Evolutionary conservation across 2,888 invertebrate species (phyloP).

Genomic region (Leptogaster cylindrica): DNA sequence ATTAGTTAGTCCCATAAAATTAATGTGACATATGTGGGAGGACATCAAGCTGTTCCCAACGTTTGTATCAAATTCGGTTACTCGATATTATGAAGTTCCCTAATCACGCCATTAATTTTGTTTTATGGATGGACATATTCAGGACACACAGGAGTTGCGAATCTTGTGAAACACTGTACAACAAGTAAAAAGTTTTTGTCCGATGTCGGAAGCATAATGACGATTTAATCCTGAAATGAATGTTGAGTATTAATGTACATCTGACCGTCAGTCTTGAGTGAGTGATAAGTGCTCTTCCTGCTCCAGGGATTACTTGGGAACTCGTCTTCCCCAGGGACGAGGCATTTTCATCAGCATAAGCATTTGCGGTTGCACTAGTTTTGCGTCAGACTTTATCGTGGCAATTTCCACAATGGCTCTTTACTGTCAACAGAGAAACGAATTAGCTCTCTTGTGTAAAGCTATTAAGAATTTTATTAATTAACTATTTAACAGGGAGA

Average conservation of each 20-base stretch:
- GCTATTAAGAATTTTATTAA: no score
- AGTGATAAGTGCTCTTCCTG: conserved; percentile 5
- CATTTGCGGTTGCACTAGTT: no score
- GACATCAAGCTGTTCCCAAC: background rate
- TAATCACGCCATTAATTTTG: conserved; percentile 28
- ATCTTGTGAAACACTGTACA: no score
- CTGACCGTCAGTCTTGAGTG: conserved; percentile 6
- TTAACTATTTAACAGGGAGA: no score
- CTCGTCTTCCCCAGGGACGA: background rate
- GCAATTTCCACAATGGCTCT: no score
- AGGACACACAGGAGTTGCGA: background rate
- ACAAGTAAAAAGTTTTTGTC: background rate
- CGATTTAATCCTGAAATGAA: conserved; percentile 17
- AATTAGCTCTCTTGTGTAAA: no score
- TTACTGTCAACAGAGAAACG: no score
- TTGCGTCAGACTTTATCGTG: no score
- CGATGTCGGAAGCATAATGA: background rate
- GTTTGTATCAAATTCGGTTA: conserved; percentile 35
- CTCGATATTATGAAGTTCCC: conserved; percentile 34
- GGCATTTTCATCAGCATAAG: no score
- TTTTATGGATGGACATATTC: background rate
- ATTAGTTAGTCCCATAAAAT: conserved; percentile 35
- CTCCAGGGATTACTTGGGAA: conserved; percentile 12
- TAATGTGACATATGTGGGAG: conserved; percentile 29
- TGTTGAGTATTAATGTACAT: conserved; percentile 26